These are phyloP conservation scores for Collichthys lucidus DNA, from an alignment of 2,113 vertebrate species.

Conservation along the genomic window DNA sequence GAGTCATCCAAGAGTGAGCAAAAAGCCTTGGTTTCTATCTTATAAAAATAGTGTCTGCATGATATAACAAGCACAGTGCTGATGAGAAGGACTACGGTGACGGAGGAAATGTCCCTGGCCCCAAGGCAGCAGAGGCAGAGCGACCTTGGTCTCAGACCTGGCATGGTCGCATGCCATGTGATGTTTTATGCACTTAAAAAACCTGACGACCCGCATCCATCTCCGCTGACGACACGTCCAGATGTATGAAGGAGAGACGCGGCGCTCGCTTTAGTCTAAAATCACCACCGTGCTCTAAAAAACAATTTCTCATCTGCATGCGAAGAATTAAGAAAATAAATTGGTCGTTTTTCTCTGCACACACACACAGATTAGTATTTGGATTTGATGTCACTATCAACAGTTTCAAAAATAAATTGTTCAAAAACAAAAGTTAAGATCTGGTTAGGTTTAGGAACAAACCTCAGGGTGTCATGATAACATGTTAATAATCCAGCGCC, in stretches of 20 bases:
- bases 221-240: not conserved
- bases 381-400: no score
- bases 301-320: not conserved
- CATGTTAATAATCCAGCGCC: no score
- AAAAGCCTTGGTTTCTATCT: constrained; percentile 61
- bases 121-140: constrained; percentile 33
- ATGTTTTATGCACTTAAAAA: not conserved
- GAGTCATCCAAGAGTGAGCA: constrained; percentile 55
- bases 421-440: no score
- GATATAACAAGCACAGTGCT: constrained; percentile 53
- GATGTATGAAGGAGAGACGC: not conserved
- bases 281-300: constrained; percentile 14
- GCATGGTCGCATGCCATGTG: not conserved
- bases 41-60: constrained; percentile 63
- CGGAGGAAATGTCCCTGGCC: constrained; percentile 31
- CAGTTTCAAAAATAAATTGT: no score
- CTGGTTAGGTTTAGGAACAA: no score
- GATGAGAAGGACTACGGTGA: constrained; percentile 53
- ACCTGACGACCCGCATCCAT: not conserved
- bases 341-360: not conserved
- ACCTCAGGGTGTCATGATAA: no score
- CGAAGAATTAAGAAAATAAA: not conserved
- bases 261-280: not conserved
- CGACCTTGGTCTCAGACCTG: constrained; percentile 50
- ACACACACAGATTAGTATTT: not conserved